Evolutionary conservation across 2,113 vertebrate genomes (phyloP), one percentile per base, ranked within the genome.

Genomic region (Clarias magur): DNA sequence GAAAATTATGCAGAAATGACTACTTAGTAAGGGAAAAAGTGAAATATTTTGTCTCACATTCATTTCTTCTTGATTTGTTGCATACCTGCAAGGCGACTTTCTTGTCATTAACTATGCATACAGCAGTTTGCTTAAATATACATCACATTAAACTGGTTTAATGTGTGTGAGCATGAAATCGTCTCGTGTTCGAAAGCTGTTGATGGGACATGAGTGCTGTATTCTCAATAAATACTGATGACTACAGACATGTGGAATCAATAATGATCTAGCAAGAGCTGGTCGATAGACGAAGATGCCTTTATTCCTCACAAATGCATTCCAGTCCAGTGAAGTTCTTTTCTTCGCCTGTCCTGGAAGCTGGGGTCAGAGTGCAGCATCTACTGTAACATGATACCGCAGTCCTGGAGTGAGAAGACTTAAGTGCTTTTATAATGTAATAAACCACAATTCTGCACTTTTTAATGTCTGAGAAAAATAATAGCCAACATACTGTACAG

Each of bases 1-100:
- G 54, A 85, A 85, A 57, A 67, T 25, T 10, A 88, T 84, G 65
- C 59, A 13, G 3, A 68, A 73, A 84, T 13, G 23, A 63, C 21
- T 67, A 76, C 70, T 67, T 48, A 25, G 42, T 54, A 19, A 1
- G 75, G 25, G 12, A 25, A 75, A 75, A 75, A 25, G 38, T 73
- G 19, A 48, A 73, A 73, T 42, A 48, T 73, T 48, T 73, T 42
- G 70, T 73, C 1, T 6, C 72, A 25, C 10, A 25, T 53, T 75
- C 5, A 4, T 4, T 53, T 75, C 11, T 75, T 38, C 53, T 75
- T 48, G 42, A 42, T 75, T 75, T 75, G 42, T 12, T 75, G 21
- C 72, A n/a, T 53, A 73, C 70, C 38, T 73, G 70, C 19, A 4
- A 48, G 70, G 23, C 16, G 30, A 10, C 16, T 38, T 38, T 72